Base-by-base conservation (phyloP, 2,113 vertebrate genomes). In the Verasper variegatus region DNA sequence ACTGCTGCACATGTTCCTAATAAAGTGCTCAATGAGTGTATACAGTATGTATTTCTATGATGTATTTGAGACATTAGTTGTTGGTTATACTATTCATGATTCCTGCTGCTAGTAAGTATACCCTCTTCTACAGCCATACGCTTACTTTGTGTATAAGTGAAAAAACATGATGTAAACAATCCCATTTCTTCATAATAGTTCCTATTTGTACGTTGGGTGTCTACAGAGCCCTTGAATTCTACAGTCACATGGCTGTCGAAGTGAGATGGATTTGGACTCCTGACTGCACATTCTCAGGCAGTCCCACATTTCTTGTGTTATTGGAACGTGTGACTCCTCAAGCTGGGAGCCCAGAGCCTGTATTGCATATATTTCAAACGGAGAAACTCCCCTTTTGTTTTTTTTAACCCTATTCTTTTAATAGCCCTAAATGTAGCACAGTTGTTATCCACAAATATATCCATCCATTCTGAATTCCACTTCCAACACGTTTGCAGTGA, bases 271-370 rank as follows among this genome's bases (percentile, higher is more conserved):
- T 86, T 83, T 73, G 42, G 51, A 51, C 56, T 81, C 37, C 60
- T 86, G 76, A 62, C 86, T 87, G 68, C 70, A 80, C 66, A 72
- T 82, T 84, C 68, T 69, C 23, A 23, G 65, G 63, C 74, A 78
- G 59, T 74, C 40, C 66, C 70, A 80, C 62, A 64, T 70, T 68
- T 83, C 23, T 80, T 69, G 26, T 60, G 26, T 60, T 20, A 42
- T 65, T 72, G 86, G 65, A 90, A 87, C 82, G 74, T 78, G 55
- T 15, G 56, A 74, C 65, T 69, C 26, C 10, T 63, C 55, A 9
- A 63, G n/a, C 56, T 78, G 18, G 9, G 51, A 40, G 56, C 37
- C 27, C 15, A 45, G 14, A 2, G 42, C 35, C 58, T 68, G 24
- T 35, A 5, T 51, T 76, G 0, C 15, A 68, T 24, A 56, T 51